Evolutionary conservation across 1,140 invertebrate species (phyloP).

Genomic region (Tyrophagus putrescentiae): DNA sequence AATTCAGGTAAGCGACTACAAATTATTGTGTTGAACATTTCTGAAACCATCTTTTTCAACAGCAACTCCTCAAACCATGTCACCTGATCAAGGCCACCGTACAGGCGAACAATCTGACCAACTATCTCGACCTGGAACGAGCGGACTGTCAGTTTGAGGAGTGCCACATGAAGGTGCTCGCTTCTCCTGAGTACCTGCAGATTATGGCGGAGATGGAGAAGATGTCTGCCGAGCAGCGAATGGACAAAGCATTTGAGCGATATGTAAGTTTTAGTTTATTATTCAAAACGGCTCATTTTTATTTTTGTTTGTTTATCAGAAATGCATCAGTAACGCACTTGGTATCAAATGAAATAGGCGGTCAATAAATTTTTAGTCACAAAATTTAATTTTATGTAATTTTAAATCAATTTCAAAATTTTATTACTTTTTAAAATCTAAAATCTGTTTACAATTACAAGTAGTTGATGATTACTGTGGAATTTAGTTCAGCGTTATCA

Average conservation of each 20-base stretch:
- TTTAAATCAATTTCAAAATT: too few species aligned
- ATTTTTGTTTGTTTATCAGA: too few species aligned
- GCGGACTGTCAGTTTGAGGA: slow-evolving; percentile 7
- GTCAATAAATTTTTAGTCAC: too few species aligned
- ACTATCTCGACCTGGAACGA: slow-evolving; percentile 4
- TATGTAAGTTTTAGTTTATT: slow-evolving; percentile 4
- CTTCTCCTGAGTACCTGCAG: not conserved
- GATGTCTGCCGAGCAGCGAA: not conserved
- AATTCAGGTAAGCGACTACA: not conserved
- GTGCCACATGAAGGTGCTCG: slow-evolving; percentile 5
- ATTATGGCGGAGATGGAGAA: not conserved
- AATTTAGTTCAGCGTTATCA: too few species aligned
- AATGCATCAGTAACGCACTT: too few species aligned
- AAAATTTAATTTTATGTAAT: too few species aligned
- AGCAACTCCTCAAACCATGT: slow-evolving; percentile 4
- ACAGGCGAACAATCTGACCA: not conserved
- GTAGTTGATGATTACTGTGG: too few species aligned
- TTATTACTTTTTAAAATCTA: too few species aligned
- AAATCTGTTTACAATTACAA: too few species aligned
- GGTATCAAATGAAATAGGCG: too few species aligned
- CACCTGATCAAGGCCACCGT: not conserved
- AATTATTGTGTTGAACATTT: not conserved
- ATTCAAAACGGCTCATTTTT: too few species aligned
- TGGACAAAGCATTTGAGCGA: not conserved
- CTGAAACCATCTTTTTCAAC: not conserved